These are phyloP conservation scores for Alca torda DNA, from an alignment of 2,797 vertebrate species.

Conservation along the genomic window DNA sequence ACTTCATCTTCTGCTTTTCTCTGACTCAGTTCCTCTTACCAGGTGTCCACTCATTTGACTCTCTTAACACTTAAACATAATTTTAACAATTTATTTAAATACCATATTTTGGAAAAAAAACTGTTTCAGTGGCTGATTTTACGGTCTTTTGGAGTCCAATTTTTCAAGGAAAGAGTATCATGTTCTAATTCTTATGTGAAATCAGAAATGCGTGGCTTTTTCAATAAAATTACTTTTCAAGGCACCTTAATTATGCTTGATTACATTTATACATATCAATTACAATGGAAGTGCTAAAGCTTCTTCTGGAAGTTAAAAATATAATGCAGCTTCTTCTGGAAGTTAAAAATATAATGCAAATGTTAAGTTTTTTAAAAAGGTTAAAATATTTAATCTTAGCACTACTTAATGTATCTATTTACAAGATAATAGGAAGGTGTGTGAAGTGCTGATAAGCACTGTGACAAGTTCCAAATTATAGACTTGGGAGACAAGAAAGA, in stretches of 20 bases:
- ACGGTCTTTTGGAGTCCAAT: rapidly evolving
- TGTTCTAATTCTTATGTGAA: background rate
- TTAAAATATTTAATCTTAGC: slow-evolving; percentile 19
- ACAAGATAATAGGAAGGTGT: slow-evolving; percentile 16
- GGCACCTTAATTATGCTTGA: background rate
- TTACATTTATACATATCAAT: background rate
- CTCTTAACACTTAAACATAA: background rate
- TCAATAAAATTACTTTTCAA: background rate
- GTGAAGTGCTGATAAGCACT: background rate
- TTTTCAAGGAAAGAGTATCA: background rate
- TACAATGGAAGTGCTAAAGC: background rate
- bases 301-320: background rate
- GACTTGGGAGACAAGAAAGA: background rate
- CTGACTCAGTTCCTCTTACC: background rate
- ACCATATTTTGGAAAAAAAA: background rate
- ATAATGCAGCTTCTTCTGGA: background rate
- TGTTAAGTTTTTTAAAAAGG: background rate
- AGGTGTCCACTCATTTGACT: background rate
- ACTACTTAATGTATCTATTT: slow-evolving; percentile 4
- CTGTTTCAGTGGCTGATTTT: background rate
- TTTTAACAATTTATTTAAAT: background rate
- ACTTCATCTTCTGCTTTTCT: background rate
- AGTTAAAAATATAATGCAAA: background rate
- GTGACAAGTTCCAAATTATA: slow-evolving; percentile 1
- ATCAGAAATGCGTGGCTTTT: background rate